Base-by-base conservation (phyloP, 2,797 vertebrate genomes). In the Galago senegalensis region DNA sequence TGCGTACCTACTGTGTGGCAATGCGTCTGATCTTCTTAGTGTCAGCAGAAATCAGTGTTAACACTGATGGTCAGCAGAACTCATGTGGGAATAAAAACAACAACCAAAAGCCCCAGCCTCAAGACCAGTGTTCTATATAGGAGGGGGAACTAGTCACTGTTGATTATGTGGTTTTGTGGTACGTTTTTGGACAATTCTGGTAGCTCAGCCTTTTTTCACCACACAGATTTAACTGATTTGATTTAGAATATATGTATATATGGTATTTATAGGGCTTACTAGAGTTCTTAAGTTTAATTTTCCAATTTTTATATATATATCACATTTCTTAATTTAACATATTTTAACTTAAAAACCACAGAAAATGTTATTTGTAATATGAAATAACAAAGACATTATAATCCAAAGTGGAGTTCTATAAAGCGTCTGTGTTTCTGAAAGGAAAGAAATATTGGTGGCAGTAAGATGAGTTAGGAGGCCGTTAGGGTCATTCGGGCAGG, bases 121-220 rank as follows among this genome's bases (percentile, higher is more conserved):
- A 53, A 49, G n/a, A 46, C 16, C 46, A 31, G 17, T 37, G 23
- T 80, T 84, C 43, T 65, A 4, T 79, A 37, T 46, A 70, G 72
- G 73, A 85, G 27, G 83, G 89, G 89, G 87, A 91, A 61, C 46
- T 18, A 86, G 75, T 84, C 20, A 73, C 21, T 76, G 17, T 79
- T 61, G 40, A 75, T 88, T 82, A 43, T 84, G 40, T 97, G 75
- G 93, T 89, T 93, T 89, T 49, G 37, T 95, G 95, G 49, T 46
- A 3, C 17, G 8, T 63, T 60, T 96, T 87, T 82, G 69, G 77
- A 69, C 61, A 77, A 5, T n/a, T 58, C 49, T 96, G 25, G 75
- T 88, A 12, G 46, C 70, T 90, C 37, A 73, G 63, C 43, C 60
- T 83, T 91, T 27, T 43, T 73, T 58, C 61, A 77, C 13, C 37